These are phyloP conservation scores for Bungarus multicinctus DNA, from an alignment of 2,113 vertebrate genomes.

Conservation along the genomic window DNA sequence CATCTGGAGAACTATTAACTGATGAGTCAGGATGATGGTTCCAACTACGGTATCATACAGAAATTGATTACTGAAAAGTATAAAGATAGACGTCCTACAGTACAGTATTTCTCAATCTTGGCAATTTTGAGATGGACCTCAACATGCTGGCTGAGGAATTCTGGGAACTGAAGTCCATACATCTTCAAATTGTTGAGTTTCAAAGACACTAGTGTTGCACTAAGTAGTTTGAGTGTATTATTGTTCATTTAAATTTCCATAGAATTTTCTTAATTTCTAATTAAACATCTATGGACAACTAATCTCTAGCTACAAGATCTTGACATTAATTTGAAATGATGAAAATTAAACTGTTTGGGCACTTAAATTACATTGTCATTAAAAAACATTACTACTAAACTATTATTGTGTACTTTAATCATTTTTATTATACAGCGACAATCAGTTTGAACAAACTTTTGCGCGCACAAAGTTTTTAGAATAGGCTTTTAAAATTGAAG, in stretches of 20 bases:
- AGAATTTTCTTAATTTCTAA: not conserved
- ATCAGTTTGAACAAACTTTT: conserved; percentile 4
- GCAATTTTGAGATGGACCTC: not conserved
- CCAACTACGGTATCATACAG: too few species aligned
- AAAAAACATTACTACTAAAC: not conserved
- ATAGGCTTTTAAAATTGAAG: conserved; percentile 24
- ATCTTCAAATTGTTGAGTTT: too few species aligned
- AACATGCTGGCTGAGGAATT: not conserved
- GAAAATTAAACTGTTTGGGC: not conserved
- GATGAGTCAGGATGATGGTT: too few species aligned
- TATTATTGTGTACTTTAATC: not conserved
- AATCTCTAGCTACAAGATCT: not conserved
- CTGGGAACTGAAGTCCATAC: not conserved
- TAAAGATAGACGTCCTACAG: too few species aligned
- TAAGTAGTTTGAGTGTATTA: not conserved
- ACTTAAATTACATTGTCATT: not conserved
- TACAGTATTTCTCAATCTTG: too few species aligned
- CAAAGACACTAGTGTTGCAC: too few species aligned
- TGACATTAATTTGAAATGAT: not conserved
- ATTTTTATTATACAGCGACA: not conserved
- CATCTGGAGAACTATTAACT: too few species aligned
- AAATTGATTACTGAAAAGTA: too few species aligned
- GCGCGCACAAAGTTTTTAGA: not conserved
- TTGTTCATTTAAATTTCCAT: not conserved
- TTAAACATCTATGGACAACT: not conserved